Evolutionary conservation across 1,140 invertebrate species (phyloP).

Genomic region (Heliconius hewitsoni): DNA sequence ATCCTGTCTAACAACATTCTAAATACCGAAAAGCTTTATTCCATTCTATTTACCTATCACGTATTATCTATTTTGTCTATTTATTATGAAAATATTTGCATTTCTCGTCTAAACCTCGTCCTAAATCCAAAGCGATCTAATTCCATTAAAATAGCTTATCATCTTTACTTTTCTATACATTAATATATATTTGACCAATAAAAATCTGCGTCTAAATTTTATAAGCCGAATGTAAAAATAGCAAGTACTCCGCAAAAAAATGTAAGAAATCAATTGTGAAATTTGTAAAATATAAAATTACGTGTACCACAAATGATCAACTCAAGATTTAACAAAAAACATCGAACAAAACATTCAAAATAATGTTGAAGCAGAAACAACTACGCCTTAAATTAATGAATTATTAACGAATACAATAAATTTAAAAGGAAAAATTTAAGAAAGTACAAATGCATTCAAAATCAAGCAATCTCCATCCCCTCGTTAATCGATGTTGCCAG

Average conservation of each 20-base stretch:
- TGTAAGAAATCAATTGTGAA: too few relatives aligned
- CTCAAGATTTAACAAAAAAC: too few relatives aligned
- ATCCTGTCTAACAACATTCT: not conserved
- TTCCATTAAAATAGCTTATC: not conserved
- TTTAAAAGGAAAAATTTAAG: too few relatives aligned
- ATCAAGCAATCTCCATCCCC: not conserved
- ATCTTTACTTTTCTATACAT: not conserved
- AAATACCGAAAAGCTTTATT: conserved; percentile 3
- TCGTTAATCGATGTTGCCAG: not conserved
- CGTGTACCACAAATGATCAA: too few relatives aligned
- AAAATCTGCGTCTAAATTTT: not conserved
- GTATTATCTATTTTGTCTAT: not conserved
- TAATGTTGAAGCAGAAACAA: too few relatives aligned
- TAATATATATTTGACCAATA: not conserved
- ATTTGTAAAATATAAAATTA: too few relatives aligned
- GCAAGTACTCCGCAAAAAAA: too few relatives aligned
- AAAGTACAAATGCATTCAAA: too few relatives aligned
- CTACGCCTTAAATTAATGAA: too few relatives aligned
- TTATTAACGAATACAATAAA: too few relatives aligned
- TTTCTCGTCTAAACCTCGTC: not conserved
- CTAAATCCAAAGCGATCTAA: conserved; percentile 6
- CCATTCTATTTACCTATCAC: not conserved
- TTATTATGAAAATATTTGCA: conserved; percentile 24
- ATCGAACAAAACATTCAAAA: too few relatives aligned
- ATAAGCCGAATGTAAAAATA: not conserved